Percentiles rank a stretch among this genome's conserved stretches.
These are phyloP conservation scores for Rhaphigaster nebulosa DNA, from an alignment of 2,888 invertebrate genomes.

Conservation along the genomic window DNA sequence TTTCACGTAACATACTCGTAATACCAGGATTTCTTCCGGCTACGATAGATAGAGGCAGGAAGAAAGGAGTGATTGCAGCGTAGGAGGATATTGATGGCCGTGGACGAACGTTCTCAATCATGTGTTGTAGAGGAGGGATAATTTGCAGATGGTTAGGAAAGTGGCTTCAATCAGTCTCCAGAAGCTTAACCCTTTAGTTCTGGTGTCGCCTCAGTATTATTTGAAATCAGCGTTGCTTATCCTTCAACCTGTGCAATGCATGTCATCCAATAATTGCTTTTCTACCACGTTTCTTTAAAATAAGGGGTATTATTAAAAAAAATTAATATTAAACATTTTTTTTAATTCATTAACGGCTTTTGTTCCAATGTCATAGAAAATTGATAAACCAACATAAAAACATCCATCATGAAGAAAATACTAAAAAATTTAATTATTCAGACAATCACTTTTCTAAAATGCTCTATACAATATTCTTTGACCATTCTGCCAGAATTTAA, in stretches of 20 bases:
- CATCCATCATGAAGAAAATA: too few relatives aligned
- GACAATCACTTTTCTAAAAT: too few relatives aligned
- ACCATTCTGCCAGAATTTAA: too few relatives aligned
- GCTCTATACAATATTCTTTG: too few relatives aligned
- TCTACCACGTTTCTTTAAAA: neutral
- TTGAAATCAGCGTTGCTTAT: neutral
- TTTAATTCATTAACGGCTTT: too few relatives aligned
- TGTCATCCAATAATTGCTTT: neutral
- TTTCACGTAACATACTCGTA: neutral
- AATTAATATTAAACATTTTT: neutral
- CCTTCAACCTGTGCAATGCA: neutral
- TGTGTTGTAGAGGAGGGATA: neutral
- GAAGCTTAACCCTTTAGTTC: neutral
- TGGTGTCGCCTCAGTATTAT: neutral
- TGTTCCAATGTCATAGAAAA: too few relatives aligned
- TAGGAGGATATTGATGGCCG: slow-evolving; percentile 15
- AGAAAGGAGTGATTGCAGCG: neutral
- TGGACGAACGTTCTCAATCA: slow-evolving; percentile 9
- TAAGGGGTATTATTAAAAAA: neutral
- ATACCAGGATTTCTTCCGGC: neutral
- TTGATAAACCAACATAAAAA: too few relatives aligned
- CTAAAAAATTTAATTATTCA: too few relatives aligned
- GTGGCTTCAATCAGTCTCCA: neutral
- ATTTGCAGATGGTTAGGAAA: neutral
- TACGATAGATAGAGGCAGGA: neutral